A percentile compares a stretch with the other conserved stretches of the same genome.
These are phyloP conservation scores for Leptogaster cylindrica DNA, from an alignment of 2,888 invertebrate genomes.

Conservation along the genomic window DNA sequence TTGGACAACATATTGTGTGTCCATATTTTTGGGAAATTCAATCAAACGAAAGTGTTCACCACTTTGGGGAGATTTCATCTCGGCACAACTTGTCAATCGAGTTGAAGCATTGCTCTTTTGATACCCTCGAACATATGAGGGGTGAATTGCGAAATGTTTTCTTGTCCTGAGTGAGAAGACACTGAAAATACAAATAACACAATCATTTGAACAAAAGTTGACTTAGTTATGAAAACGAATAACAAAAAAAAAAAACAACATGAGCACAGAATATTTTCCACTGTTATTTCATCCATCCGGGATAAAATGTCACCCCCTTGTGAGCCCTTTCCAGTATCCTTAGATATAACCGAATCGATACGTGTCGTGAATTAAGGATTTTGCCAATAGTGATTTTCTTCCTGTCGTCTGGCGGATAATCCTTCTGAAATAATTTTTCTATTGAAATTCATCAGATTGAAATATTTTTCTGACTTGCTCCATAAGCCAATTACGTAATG, in stretches of 20 bases:
- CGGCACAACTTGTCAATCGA: conserved; percentile 25
- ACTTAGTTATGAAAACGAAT: too few species aligned
- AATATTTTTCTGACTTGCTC: conserved; percentile 47
- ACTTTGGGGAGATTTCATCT: conserved; percentile 19
- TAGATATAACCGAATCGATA: conserved; percentile 31
- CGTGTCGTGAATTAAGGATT: conserved; percentile 43
- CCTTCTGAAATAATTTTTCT: conserved; percentile 40
- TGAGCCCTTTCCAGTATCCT: too few species aligned
- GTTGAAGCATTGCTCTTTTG: conserved; percentile 24
- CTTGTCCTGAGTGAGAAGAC: conserved; percentile 35
- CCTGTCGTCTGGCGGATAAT: conserved; percentile 30
- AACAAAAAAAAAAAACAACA: too few species aligned
- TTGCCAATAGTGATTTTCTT: conserved; percentile 9
- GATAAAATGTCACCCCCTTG: too few species aligned
- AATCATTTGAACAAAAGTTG: too few species aligned
- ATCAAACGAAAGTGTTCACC: too few species aligned
- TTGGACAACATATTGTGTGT: too few species aligned
- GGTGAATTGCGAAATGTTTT: conserved; percentile 25
- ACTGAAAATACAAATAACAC: conserved; percentile 7
- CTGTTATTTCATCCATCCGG: too few species aligned
- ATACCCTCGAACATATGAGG: conserved; percentile 25
- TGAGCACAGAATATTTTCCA: too few species aligned
- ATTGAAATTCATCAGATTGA: conserved; percentile 41
- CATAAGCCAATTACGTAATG: conserved; percentile 47
- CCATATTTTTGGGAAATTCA: too few species aligned